Base-by-base conservation (phyloP, 2,797 vertebrate species). In the Macropodus opercularis region DNA sequence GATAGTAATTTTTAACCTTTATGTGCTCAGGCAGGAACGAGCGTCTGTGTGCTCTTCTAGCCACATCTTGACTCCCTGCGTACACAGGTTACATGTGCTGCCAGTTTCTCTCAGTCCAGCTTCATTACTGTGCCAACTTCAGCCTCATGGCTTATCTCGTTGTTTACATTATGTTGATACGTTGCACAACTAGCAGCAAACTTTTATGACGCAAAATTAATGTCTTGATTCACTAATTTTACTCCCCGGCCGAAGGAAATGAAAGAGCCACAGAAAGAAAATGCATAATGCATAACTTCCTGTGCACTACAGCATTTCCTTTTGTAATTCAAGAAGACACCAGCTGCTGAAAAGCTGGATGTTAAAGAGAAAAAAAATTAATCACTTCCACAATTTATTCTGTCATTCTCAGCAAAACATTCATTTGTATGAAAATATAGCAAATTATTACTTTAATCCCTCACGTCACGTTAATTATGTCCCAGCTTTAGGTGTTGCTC, bases 1-100 rank as follows among this genome's bases (percentile, higher is more conserved):
- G 75, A 75, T 41, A 68, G 76, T 61, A 2, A 73, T 85, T 84
- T 82, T 77, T 74, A 81, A 86, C 79, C 69, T 78, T 79, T 72
- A 63, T 73, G 60, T 72, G 71, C 52, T 68, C 50, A 8, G 53
- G 41, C 31, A 58, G 57, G 72, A 71, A 63, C 53, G 55, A 79
- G 32, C 32, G 29, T 27, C 47, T 41, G 49, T 60, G 55, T 54
- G 51, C 61, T 69, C 63, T 70, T 41, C n/a, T 19, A 23, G 62
- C 22, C 48, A 40, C 59, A 43, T 70, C 48, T 63, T 21, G 24
- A 50, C 65, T 55, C 63, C 23, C 46, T 56, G 65, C 63, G 67
- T 41, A 43, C 23, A 31, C 38, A 70, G 49, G 21, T 27, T 31
- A 8, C 27, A 38, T 18, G 4, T 32, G 11, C 10, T 32, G 12